Base-by-base conservation (phyloP, 2,797 vertebrate species). In the Tapera naevia region DNA sequence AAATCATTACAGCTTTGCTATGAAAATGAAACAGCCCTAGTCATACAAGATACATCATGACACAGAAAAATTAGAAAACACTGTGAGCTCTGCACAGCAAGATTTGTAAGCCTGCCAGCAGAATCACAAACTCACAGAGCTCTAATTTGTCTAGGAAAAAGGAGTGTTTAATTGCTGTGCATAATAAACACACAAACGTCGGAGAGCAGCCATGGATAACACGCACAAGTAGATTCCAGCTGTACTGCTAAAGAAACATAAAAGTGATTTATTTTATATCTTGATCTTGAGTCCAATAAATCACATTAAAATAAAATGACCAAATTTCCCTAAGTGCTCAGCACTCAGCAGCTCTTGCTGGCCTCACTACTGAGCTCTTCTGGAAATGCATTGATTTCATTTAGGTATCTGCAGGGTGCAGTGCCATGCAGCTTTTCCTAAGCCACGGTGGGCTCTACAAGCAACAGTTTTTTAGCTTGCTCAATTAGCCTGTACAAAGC, bases 51-150 rank as follows among this genome's bases (percentile, higher is more conserved):
- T 93, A 86, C 79, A 58, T 82, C 39, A 79, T 95, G 97, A 97
- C 97, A 95, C 80, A 95, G 95, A 97, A 96, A 95, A 93, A 97
- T 97, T 94, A 95, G 95, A 80, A 80, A 87, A 96, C 92, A 91
- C 94, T 64, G 75, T 3, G 32, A 75, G 91, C 41, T 62, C 91
- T 50, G 48, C 73, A 32, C 83, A 85, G 96, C 81, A 61, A 92
- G 95, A 96, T 93, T 91, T 95, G 92, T 94, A 91, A 66, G 84
- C 94, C 93, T 97, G 96, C 94, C 88, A 96, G 94, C 90, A 93
- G 65, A 80, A 79, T 81, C 91, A 88, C 96, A 96, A 93, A 96
- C 35, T 85, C 1, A 12, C 80, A 91, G 72, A 82, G 87, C 89
- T 93, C 72, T 65, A 93, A 80, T 96, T 95, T 95, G 91, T 95